Percentiles rank a stretch among this genome's conserved stretches.
These are phyloP conservation scores for Lepidonotus clava DNA, from an alignment of 2,888 invertebrate genomes.

Conservation along the genomic window DNA sequence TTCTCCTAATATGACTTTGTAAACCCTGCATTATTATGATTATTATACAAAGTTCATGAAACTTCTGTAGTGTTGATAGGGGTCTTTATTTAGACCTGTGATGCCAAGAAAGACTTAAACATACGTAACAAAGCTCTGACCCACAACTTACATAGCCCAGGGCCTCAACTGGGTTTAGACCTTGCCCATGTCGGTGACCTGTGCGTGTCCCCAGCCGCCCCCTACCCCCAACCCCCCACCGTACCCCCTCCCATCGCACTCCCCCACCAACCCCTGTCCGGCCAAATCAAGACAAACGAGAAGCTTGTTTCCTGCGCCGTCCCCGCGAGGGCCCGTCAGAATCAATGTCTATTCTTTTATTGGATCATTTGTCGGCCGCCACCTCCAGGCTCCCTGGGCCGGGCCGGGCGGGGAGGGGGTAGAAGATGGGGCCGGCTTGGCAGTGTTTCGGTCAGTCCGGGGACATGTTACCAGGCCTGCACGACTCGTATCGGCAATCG, in stretches of 20 bases:
- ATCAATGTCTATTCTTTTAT: slow-evolving; percentile 19
- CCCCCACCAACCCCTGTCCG: background rate
- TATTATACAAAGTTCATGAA: too few relatives aligned
- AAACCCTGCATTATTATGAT: too few relatives aligned
- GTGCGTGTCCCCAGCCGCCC: too few relatives aligned
- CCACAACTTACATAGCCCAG: too few relatives aligned
- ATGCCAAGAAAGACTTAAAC: too few relatives aligned
- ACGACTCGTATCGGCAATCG: background rate
- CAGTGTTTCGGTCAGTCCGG: too few relatives aligned
- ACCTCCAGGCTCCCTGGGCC: background rate
- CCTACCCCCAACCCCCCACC: background rate
- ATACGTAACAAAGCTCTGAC: too few relatives aligned
- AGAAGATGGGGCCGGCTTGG: background rate
- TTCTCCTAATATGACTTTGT: too few relatives aligned
- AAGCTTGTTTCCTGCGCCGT: slow-evolving; percentile 1
- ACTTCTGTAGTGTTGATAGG: too few relatives aligned
- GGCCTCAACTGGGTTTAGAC: too few relatives aligned
- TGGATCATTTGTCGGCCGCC: slow-evolving; percentile 12
- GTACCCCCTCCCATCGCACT: background rate
- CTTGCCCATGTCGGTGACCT: too few relatives aligned
- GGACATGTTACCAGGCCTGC: background rate
- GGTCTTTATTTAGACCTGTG: too few relatives aligned
- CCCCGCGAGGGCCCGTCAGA: background rate
- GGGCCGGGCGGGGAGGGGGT: background rate
- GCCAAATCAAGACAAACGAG: background rate